phyloP scores from a whole-genome alignment of 2,888 invertebrate genomes.

The Lepetodrilus schrolli region DNA sequence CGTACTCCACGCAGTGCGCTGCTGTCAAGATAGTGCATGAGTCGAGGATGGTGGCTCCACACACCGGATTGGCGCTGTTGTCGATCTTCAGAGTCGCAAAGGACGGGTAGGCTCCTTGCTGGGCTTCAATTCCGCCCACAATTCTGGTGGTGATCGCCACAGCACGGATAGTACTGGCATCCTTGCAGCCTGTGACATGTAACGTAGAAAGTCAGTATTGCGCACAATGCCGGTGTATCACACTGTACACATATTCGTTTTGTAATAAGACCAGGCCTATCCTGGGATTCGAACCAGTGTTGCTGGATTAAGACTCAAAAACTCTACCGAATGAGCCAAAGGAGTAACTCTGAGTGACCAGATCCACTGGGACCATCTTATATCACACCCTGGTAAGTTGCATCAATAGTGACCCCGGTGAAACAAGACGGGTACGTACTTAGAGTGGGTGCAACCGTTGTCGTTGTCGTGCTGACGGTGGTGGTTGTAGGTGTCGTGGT shows the following conservation, averaged over 20 bases:
- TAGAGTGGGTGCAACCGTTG: neutral
- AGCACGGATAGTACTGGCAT: neutral
- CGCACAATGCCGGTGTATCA: neutral
- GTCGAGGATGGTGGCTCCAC: conserved; percentile 14
- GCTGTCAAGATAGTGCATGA: neutral
- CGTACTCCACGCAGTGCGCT: neutral
- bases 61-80: neutral
- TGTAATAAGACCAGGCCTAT: too few species aligned
- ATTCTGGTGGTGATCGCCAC: neutral
- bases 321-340: too few species aligned
- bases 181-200: neutral
- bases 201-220: neutral
- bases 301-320: too few species aligned
- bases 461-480: neutral
- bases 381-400: too few species aligned
- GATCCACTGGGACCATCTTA: too few species aligned
- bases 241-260: too few species aligned
- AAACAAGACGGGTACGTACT: neutral
- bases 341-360: too few species aligned
- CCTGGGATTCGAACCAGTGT: too few species aligned
- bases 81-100: neutral
- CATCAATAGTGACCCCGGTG: too few species aligned
- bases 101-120: neutral
- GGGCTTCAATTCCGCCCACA: neutral
- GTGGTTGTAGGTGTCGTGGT: neutral